These are phyloP conservation scores for Ceratitis capitata DNA, from an alignment of 1,140 invertebrate species.

Conservation along the genomic window DNA sequence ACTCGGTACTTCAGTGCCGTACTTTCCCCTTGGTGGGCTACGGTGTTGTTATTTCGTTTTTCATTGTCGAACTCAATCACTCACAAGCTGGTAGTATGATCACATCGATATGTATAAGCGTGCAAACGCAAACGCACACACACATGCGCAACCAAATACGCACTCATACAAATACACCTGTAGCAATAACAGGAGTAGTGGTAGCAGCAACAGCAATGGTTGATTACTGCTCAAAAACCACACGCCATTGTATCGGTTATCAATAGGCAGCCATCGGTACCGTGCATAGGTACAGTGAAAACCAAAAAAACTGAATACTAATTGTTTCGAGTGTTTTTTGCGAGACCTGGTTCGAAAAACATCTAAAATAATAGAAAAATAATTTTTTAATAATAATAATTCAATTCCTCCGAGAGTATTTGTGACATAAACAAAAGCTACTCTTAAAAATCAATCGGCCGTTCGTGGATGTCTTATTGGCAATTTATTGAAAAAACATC, in stretches of 20 bases:
- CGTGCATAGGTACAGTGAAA: not conserved
- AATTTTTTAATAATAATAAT: too few species aligned
- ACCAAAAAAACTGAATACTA: too few species aligned
- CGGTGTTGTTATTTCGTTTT: not conserved
- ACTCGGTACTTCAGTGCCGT: not conserved
- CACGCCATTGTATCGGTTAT: not conserved
- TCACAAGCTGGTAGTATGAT: not conserved
- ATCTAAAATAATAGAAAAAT: too few species aligned
- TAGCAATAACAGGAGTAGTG: not conserved
- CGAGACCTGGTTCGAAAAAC: too few species aligned
- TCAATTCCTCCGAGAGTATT: too few species aligned
- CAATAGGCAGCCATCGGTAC: not conserved
- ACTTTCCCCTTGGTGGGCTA: not conserved
- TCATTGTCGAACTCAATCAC: not conserved
- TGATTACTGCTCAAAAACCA: not conserved
- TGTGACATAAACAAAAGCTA: too few species aligned
- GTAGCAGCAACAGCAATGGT: not conserved
- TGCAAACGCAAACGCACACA: too few species aligned
- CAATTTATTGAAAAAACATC: too few species aligned
- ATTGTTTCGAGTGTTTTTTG: too few species aligned
- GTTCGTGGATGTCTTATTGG: too few species aligned
- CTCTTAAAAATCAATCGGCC: too few species aligned
- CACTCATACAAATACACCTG: conserved; percentile 1
- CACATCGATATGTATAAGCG: not conserved
- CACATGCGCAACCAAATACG: not conserved